Evolutionary conservation across 2,888 invertebrate species (phyloP), one percentile per base, ranked within the genome.

Genomic region (Drymonia ruficornis): DNA sequence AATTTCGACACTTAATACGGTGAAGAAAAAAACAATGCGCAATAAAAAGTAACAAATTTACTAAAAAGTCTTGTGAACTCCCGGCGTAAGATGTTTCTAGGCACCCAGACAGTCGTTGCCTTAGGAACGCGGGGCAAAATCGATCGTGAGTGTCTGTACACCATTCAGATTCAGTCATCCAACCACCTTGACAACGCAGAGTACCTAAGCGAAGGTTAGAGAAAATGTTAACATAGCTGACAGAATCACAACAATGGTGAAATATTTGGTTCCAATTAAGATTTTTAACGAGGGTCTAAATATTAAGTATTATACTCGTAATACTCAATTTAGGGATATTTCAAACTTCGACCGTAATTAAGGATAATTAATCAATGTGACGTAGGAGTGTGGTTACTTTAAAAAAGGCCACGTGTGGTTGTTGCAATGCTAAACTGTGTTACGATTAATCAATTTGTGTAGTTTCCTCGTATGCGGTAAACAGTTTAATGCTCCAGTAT

Each of bases 141-240:
- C 74, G 76, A 75, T 75, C 19, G 19, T 61, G 47, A 63, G 49
- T 48, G 77, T 67, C 78, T 75, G 72, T 61, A 60, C 59, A 59
- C 53, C 57, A 59, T 58, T 61, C 54, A 58, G 55, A 23, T 23
- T 23, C 23, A 23, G 23, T 23, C 2, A n/a, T 49, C 61, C 55
- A 56, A 50, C 55, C 66, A 65, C 60, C 61, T 52, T 61, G 61
- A 63, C 60, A 60, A 59, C 56, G 59, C 58, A 59, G 67, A 70
- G 61, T 63, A n/a, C n/a, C n/a, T n/a, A 65, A 72, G 70, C 58
- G 53, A 60, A 66, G 53, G 59, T 57, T 56, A 52, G 52, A 70
- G 63, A 61, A 72, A 72, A 68, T 67, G 50, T 68, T 67, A 76
- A 74, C 66, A 69, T 64, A 63, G 65, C 66, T 59, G 50, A 28